Percentiles rank a stretch among this genome's conserved stretches.
Evolutionary conservation across 1,140 invertebrate genomes (phyloP).

Genomic region (Drosophila lacertosa): DNA sequence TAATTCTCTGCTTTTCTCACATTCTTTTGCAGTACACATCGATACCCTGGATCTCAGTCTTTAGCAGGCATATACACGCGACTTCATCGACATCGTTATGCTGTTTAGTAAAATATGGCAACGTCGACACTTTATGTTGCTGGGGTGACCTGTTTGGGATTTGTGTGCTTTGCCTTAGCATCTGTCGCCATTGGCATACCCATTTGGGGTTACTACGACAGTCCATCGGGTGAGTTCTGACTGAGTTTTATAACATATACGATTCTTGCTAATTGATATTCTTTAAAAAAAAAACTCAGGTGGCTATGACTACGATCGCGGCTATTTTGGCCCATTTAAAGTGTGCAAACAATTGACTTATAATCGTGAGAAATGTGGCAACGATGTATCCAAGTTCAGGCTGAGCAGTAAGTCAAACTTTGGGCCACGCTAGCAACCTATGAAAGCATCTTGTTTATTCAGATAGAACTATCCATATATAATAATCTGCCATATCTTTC

Average conservation of each 20-base stretch:
- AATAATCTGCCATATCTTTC: slow-evolving; percentile 72
- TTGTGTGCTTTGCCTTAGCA: slow-evolving; percentile 90
- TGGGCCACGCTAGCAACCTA: background rate
- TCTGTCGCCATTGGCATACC: slow-evolving; percentile 90
- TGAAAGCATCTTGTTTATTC: too few relatives aligned
- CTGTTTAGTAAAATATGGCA: slow-evolving; percentile 82
- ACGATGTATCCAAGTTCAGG: slow-evolving; percentile 90
- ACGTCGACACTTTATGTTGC: slow-evolving; percentile 88
- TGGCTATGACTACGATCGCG: slow-evolving; percentile 86
- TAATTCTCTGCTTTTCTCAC: background rate
- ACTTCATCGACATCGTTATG: slow-evolving; percentile 67
- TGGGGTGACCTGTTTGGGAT: slow-evolving; percentile 89
- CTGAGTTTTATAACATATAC: slow-evolving; percentile 32
- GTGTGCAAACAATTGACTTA: slow-evolving; percentile 92
- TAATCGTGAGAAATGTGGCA: slow-evolving; percentile 91
- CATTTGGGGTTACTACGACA: slow-evolving; percentile 92
- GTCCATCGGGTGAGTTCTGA: slow-evolving; percentile 80
- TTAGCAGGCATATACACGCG: slow-evolving; percentile 30
- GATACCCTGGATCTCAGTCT: slow-evolving; percentile 57
- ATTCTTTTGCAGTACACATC: slow-evolving; percentile 12
- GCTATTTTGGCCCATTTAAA: slow-evolving; percentile 94
- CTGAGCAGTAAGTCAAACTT: slow-evolving; percentile 88
- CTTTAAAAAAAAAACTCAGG: slow-evolving; percentile 27
- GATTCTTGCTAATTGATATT: slow-evolving; percentile 79
- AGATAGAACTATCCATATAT: background rate